Conservation (phyloP, 2,797 vertebrate species). For the Ammospiza maritima region DNA sequence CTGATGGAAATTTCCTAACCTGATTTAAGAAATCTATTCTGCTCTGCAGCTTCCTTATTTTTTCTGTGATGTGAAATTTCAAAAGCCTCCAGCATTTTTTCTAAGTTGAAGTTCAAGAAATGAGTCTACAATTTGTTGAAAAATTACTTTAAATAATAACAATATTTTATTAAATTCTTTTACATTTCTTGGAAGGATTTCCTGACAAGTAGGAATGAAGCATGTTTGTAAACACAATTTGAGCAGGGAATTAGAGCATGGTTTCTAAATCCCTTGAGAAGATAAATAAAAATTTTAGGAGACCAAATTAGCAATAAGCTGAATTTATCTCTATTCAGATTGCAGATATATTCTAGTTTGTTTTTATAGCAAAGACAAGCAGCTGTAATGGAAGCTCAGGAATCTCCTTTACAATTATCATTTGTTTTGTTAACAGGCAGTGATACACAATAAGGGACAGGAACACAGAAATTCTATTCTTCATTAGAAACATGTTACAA, state of each 20-base stretch:
- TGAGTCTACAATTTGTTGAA: background rate
- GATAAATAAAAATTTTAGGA: background rate
- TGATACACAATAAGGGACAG: background rate
- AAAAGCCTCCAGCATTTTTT: conserved; percentile 7
- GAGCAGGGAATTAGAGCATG: background rate
- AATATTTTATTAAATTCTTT: background rate
- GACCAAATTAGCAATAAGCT: background rate
- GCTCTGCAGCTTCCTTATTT: background rate
- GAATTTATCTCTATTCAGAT: background rate
- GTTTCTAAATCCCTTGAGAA: background rate
- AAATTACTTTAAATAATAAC: background rate
- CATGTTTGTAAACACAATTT: background rate
- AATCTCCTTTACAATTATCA: background rate
- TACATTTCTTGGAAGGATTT: background rate
- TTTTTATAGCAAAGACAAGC: background rate
- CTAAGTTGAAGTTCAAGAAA: conserved; percentile 5
- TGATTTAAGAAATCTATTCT: conserved; percentile 15
- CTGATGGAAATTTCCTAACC: conserved; percentile 29
- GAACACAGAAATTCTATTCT: background rate
- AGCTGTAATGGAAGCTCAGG: background rate
- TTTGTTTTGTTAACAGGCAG: background rate
- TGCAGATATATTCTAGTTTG: background rate
- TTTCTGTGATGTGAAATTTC: background rate
- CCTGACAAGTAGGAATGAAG: background rate
- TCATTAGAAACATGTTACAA: background rate